Conservation (phyloP, 2,113 vertebrate genomes). For the Pituophis catenifer region DNA sequence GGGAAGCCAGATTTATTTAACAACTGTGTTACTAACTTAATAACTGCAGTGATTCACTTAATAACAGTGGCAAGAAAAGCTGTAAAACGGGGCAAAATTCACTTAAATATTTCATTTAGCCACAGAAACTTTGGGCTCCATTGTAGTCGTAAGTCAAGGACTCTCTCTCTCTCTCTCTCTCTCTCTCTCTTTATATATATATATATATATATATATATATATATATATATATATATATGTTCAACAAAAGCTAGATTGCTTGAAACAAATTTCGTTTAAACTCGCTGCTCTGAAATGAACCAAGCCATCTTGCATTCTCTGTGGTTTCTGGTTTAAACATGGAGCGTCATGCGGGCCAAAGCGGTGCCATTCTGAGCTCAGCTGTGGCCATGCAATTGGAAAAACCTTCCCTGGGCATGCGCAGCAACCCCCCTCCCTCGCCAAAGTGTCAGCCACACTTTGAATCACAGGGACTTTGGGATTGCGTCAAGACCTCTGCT, state of each 20-base stretch:
- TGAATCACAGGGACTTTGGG: background rate
- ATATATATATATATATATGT: background rate
- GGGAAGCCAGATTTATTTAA: background rate
- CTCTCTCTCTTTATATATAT: too few relatives aligned
- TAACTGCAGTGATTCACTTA: background rate
- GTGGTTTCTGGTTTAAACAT: background rate
- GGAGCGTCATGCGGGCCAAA: background rate
- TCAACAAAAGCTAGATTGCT: background rate
- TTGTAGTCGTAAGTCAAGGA: background rate
- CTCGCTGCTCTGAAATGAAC: background rate
- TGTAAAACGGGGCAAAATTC: background rate
- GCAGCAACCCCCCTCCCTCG: rapidly evolving
- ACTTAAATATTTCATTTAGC: background rate
- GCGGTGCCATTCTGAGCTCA: background rate
- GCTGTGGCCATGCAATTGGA: background rate
- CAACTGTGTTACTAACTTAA: background rate
- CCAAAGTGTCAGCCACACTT: background rate
- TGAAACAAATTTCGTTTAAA: background rate
- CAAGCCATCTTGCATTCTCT: too few relatives aligned
- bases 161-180: too few relatives aligned
- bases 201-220: background rate
- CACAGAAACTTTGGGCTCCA: background rate
- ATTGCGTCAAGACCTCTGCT: background rate
- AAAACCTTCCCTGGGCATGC: background rate
- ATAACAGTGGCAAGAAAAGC: background rate